Percentiles rank a stretch among this genome's conserved stretches.
Evolutionary conservation across 2,113 vertebrate species (phyloP).

Genomic region (Connochaetes taurinus): DNA sequence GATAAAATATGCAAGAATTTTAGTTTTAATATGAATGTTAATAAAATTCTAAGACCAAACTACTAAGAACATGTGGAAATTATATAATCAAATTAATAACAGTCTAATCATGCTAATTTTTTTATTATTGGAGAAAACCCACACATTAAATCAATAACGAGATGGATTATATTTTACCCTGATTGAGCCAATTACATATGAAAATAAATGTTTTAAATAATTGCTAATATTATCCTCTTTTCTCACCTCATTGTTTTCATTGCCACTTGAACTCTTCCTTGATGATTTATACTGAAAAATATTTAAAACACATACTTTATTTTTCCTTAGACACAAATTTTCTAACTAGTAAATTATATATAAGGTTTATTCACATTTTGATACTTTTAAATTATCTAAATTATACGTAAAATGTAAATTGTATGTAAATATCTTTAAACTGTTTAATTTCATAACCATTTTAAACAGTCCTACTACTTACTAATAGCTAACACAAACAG

Average conservation of each 20-base stretch:
- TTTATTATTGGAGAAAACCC: background rate
- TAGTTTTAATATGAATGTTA: background rate
- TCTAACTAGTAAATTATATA: background rate
- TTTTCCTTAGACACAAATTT: slow-evolving; percentile 27
- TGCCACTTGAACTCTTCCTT: slow-evolving; percentile 89
- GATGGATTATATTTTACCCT: background rate
- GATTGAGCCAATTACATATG: background rate
- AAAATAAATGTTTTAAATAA: slow-evolving; percentile 37
- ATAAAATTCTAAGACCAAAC: background rate
- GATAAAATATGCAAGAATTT: background rate
- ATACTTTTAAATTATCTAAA: background rate
- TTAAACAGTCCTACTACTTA: background rate
- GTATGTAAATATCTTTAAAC: background rate
- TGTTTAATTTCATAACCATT: background rate
- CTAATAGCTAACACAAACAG: background rate
- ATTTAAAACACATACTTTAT: slow-evolving; percentile 63
- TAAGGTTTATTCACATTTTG: background rate
- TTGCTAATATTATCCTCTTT: slow-evolving; percentile 30
- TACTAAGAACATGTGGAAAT: background rate
- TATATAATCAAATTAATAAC: background rate
- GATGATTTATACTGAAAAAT: slow-evolving; percentile 86
- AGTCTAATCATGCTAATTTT: background rate
- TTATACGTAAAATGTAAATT: background rate
- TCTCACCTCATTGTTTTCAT: slow-evolving; percentile 93
- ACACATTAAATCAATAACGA: background rate